Percentiles rank a stretch among this genome's conserved stretches.
These are phyloP conservation scores for Pasiphila rectangulata DNA, from an alignment of 2,888 invertebrate species.

Conservation along the genomic window DNA sequence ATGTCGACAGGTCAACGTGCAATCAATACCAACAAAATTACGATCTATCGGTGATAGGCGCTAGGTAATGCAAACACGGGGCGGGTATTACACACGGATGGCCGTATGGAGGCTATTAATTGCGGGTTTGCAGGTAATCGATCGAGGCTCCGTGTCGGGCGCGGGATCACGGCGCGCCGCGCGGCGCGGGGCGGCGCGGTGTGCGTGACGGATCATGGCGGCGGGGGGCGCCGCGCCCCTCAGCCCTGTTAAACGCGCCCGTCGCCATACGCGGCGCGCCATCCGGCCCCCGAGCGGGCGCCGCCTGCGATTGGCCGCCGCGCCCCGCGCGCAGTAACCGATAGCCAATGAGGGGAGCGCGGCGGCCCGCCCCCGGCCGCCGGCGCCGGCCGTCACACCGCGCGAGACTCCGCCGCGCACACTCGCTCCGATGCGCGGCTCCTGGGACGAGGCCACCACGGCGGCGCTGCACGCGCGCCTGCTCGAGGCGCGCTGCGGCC, in stretches of 20 bases:
- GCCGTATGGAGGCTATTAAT: slow-evolving; percentile 75
- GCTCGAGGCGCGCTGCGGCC: slow-evolving; percentile 97
- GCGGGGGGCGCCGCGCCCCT: slow-evolving; percentile 72
- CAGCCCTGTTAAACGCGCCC: slow-evolving; percentile 76
- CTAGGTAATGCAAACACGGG: slow-evolving; percentile 55
- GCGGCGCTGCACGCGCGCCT: slow-evolving; percentile 93
- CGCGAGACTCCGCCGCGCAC: slow-evolving; percentile 74
- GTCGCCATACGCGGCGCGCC: slow-evolving; percentile 73
- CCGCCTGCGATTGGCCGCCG: slow-evolving; percentile 69
- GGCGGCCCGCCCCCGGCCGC: slow-evolving; percentile 50
- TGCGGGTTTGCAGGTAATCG: slow-evolving; percentile 76
- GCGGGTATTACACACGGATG: slow-evolving; percentile 72
- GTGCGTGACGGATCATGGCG: slow-evolving; percentile 79
- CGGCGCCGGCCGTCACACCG: slow-evolving; percentile 52
- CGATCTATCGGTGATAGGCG: slow-evolving; percentile 48
- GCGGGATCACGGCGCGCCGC: slow-evolving; percentile 36
- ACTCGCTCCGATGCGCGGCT: slow-evolving; percentile 80
- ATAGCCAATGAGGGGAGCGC: slow-evolving; percentile 68
- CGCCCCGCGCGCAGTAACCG: slow-evolving; percentile 63
- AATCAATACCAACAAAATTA: slow-evolving; percentile 43
- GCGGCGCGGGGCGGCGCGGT: slow-evolving; percentile 45
- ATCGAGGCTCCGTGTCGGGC: slow-evolving; percentile 50
- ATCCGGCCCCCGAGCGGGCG: slow-evolving; percentile 69
- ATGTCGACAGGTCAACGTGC: slow-evolving; percentile 33
- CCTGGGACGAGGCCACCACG: slow-evolving; percentile 79